Evolutionary conservation across 1,140 invertebrate genomes (phyloP).

Genomic region (Halictus rubicundus): DNA sequence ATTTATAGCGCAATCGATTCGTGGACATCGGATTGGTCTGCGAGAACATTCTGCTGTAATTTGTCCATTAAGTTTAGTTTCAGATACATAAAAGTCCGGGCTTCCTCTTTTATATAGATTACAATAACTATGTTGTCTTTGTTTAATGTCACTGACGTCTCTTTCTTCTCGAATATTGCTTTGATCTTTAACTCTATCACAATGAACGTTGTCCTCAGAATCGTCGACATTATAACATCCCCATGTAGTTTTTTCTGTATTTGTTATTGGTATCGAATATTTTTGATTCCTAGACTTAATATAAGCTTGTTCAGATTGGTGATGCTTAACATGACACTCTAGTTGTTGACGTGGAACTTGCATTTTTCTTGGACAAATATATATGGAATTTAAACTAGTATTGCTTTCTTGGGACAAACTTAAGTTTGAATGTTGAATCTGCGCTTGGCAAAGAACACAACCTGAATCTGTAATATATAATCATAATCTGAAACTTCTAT

Average conservation of each 20-base stretch:
- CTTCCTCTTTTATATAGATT: constrained; percentile 53
- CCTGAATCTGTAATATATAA: constrained; percentile 57
- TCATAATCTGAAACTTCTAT: neutral
- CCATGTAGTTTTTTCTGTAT: neutral
- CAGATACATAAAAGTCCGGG: constrained; percentile 35
- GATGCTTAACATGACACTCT: constrained; percentile 27
- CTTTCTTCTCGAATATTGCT: constrained; percentile 3
- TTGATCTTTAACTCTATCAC: constrained; percentile 3
- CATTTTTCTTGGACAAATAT: neutral
- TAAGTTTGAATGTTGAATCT: constrained; percentile 56
- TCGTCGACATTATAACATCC: neutral
- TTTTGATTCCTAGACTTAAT: constrained; percentile 19
- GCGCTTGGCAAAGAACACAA: constrained; percentile 60
- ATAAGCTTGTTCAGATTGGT: constrained; percentile 35
- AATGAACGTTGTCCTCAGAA: constrained; percentile 3
- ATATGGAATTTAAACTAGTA: constrained; percentile 33
- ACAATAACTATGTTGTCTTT: constrained; percentile 56
- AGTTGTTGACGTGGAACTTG: constrained; percentile 23
- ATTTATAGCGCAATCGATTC: constrained; percentile 74
- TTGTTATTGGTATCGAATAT: neutral
- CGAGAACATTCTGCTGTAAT: constrained; percentile 71
- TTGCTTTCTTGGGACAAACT: constrained; percentile 30
- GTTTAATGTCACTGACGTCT: neutral
- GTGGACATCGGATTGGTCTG: constrained; percentile 74
- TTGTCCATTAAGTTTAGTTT: constrained; percentile 65